Evolutionary conservation across 2,797 vertebrate species (phyloP).

Genomic region (Zenarchopterus dispar): DNA sequence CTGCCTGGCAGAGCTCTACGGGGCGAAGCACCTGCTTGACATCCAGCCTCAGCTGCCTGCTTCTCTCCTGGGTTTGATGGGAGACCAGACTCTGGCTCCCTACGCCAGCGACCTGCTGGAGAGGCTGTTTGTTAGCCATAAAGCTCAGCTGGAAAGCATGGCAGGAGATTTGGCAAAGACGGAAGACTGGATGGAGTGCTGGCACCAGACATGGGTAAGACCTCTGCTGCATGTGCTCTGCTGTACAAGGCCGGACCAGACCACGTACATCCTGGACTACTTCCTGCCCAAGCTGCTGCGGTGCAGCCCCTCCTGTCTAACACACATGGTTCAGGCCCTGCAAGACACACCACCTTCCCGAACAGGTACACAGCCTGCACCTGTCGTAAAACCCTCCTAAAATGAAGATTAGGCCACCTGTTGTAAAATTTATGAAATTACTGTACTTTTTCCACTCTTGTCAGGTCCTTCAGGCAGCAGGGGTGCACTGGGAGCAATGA

Average conservation of each 20-base stretch:
- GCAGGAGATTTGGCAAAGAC: constrained; percentile 19
- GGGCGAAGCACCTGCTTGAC: constrained; percentile 83
- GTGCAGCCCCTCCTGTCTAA: constrained; percentile 89
- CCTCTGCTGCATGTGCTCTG: constrained; percentile 91
- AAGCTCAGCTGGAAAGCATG: constrained; percentile 77
- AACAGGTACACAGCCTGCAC: constrained; percentile 51
- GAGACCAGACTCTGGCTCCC: constrained; percentile 91
- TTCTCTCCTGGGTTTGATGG: constrained; percentile 88
- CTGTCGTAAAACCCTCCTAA: no score
- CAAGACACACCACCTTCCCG: constrained; percentile 69
- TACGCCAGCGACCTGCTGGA: constrained; percentile 94
- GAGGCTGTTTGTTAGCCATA: constrained; percentile 92
- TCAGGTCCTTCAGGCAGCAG: constrained; percentile 78
- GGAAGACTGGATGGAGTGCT: constrained; percentile 82
- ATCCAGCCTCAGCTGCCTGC: constrained; percentile 85
- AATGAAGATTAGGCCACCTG: no score
- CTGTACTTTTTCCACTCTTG: not conserved
- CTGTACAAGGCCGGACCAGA: constrained; percentile 87
- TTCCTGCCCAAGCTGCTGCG: constrained; percentile 92
- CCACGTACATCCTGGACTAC: constrained; percentile 92
- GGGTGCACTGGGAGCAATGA: constrained; percentile 90
- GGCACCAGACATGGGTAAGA: constrained; percentile 92
- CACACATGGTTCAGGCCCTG: constrained; percentile 90
- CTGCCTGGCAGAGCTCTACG: constrained; percentile 89
- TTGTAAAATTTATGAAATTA: no score